A percentile compares a stretch with the other conserved stretches of the same genome.
Evolutionary conservation across 2,888 invertebrate genomes (phyloP).

Genomic region (Drosophila incognita): DNA sequence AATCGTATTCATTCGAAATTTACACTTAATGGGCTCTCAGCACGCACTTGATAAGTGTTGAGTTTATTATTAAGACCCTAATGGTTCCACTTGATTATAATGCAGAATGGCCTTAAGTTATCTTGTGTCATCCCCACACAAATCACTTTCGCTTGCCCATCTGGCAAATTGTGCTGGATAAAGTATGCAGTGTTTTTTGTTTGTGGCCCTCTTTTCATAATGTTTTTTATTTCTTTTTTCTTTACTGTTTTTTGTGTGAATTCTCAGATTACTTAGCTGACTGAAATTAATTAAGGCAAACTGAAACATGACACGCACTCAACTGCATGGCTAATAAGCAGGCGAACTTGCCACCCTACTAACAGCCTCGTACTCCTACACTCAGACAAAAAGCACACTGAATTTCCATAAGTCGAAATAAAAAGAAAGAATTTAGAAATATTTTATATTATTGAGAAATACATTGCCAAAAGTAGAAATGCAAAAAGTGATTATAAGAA

Average conservation of each 20-base stretch:
- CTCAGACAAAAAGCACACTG: background rate
- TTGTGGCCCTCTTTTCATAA: too few species aligned
- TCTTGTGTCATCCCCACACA: background rate
- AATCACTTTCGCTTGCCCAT: background rate
- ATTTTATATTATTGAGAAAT: background rate
- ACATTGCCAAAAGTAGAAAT: background rate
- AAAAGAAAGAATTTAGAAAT: too few species aligned
- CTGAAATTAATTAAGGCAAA: constrained; percentile 73
- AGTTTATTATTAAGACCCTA: background rate
- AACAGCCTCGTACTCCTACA: background rate
- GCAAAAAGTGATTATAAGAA: background rate
- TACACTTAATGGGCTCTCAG: background rate
- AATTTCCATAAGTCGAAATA: too few species aligned
- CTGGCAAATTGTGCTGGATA: background rate
- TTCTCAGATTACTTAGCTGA: constrained; percentile 53
- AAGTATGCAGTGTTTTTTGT: constrained; percentile 6
- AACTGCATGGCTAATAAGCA: constrained; percentile 61
- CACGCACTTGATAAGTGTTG: background rate
- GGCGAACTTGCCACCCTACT: background rate
- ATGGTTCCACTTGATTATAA: background rate
- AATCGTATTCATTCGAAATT: background rate
- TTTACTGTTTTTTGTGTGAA: constrained; percentile 3
- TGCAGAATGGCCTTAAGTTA: background rate
- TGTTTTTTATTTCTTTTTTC: background rate
- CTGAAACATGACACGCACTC: constrained; percentile 73